A percentile compares a stretch with the other conserved stretches of the same genome.
These are phyloP conservation scores for Drosophila oshimai DNA, from an alignment of 1,140 invertebrate species.

Conservation along the genomic window DNA sequence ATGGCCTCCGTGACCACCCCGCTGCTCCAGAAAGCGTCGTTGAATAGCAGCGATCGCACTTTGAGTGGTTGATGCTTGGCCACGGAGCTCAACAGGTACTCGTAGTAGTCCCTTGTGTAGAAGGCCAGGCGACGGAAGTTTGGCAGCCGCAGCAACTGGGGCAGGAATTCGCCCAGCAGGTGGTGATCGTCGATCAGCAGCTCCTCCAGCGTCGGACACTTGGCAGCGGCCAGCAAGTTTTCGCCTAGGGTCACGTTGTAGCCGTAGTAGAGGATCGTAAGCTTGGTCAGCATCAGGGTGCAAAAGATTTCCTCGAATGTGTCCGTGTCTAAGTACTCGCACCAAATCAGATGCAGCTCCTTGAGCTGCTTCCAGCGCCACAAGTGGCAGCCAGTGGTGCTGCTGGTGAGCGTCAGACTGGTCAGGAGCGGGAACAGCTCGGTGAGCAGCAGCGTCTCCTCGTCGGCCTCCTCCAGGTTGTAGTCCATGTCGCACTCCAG, in stretches of 20 bases:
- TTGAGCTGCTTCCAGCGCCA: constrained; percentile 22
- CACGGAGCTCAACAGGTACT: constrained; percentile 15
- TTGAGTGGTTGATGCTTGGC: constrained; percentile 2
- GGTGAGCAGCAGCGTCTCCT: constrained; percentile 27
- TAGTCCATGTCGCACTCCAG: constrained; percentile 12
- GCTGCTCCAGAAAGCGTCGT: constrained; percentile 55
- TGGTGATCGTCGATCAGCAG: constrained; percentile 58
- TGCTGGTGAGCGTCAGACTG: constrained; percentile 18
- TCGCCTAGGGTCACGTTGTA: constrained; percentile 30
- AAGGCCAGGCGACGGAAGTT: constrained; percentile 28
- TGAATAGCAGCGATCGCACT: constrained; percentile 45
- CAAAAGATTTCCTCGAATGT: constrained; percentile 32
- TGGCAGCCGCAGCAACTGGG: constrained; percentile 26
- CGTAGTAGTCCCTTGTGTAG: constrained; percentile 56
- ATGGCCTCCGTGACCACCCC: constrained; percentile 8
- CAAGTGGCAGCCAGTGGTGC: constrained; percentile 40
- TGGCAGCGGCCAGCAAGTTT: not conserved
- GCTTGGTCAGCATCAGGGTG: constrained; percentile 42
- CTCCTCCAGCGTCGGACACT: constrained; percentile 44
- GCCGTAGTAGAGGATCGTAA: constrained; percentile 50
- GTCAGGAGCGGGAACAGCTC: constrained; percentile 39
- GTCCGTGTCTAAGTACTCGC: constrained; percentile 36
- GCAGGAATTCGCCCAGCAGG: constrained; percentile 31
- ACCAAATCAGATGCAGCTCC: constrained; percentile 51
- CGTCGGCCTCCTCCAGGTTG: constrained; percentile 19